Conservation (phyloP, 2,888 invertebrate genomes). For the Allolobophora icterica region DNA sequence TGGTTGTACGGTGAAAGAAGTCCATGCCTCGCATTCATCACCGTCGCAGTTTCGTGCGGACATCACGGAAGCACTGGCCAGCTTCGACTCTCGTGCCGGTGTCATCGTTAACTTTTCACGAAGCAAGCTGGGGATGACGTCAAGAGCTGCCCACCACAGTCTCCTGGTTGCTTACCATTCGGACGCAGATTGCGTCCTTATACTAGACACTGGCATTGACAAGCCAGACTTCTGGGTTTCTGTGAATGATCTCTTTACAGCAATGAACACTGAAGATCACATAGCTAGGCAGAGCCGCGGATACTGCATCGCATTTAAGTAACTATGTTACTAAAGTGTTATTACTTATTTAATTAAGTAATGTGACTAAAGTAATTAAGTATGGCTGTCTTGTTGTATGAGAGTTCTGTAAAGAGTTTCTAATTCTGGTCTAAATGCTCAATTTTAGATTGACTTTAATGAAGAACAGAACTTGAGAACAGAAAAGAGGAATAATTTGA, state of each 20-base stretch:
- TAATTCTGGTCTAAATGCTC: neutral
- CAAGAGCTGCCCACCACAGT: neutral
- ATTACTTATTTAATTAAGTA: no score
- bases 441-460: neutral
- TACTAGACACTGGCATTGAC: neutral
- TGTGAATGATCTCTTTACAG: neutral
- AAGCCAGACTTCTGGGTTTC: conserved; percentile 12
- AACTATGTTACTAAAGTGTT: neutral
- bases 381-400: neutral
- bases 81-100: neutral
- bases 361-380: no score
- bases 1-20: neutral
- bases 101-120: conserved; percentile 15
- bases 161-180: neutral
- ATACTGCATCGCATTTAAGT: conserved; percentile 1
- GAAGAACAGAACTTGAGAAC: neutral
- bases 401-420: neutral
- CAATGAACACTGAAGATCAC: neutral
- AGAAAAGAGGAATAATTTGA: neutral
- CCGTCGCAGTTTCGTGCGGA: neutral
- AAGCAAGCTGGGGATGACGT: neutral
- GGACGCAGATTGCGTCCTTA: neutral
- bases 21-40: neutral
- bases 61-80: neutral
- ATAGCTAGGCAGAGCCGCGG: neutral